Evolutionary conservation across 2,797 vertebrate genomes (phyloP).

Genomic region (Tiaroga cobitis): DNA sequence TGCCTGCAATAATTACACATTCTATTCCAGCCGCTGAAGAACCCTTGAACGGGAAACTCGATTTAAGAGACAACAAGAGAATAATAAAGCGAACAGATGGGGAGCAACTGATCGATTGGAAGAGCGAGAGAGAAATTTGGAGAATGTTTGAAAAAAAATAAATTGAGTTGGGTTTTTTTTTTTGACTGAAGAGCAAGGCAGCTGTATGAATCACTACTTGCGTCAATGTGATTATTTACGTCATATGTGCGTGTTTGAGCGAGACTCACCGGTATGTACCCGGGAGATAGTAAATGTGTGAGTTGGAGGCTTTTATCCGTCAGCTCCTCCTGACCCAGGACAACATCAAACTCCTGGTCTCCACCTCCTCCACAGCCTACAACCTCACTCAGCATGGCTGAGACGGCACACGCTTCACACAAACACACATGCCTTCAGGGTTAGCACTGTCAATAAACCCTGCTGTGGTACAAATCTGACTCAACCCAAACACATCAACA

Average conservation of each 20-base stretch:
- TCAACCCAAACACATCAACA: conserved; percentile 22
- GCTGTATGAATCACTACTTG: conserved; percentile 15
- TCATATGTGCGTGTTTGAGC: conserved; percentile 36
- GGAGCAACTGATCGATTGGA: conserved; percentile 49
- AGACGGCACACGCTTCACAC: conserved; percentile 84
- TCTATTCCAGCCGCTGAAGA: conserved; percentile 34
- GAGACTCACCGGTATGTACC: conserved; percentile 83
- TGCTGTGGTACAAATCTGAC: conserved; percentile 27
- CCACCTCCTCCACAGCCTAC: conserved; percentile 70
- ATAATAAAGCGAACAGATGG: conserved; percentile 44
- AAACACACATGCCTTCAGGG: conserved; percentile 27
- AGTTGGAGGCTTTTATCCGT: conserved; percentile 81
- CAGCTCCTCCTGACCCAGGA: conserved; percentile 83
- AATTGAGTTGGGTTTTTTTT: background rate
- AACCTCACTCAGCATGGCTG: conserved; percentile 81
- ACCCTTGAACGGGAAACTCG: conserved; percentile 48
- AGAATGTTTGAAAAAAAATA: conserved; percentile 33
- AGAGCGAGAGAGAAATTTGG: conserved; percentile 56
- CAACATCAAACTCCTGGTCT: conserved; percentile 73
- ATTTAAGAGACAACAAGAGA: conserved; percentile 52
- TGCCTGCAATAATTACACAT: conserved; percentile 50
- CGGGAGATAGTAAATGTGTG: conserved; percentile 83
- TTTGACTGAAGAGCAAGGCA: background rate
- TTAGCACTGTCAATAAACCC: conserved; percentile 27
- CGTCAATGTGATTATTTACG: conserved; percentile 4